Conservation (phyloP, 2,113 vertebrate genomes). For the Ranitomeya imitator region DNA sequence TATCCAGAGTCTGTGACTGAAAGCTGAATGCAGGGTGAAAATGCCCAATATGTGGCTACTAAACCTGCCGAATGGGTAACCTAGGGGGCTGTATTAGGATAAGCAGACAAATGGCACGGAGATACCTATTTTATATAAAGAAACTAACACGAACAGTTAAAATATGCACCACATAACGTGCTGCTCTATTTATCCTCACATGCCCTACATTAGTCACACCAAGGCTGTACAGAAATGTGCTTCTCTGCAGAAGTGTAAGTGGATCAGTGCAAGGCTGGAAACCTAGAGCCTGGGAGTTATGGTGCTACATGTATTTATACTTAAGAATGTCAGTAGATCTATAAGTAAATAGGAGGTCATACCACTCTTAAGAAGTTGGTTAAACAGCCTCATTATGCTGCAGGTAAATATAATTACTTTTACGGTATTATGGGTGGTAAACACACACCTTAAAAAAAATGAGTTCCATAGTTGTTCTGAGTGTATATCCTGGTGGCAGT, state of each 20-base stretch:
- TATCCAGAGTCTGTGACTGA: neutral
- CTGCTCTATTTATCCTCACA: neutral
- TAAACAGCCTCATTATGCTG: neutral
- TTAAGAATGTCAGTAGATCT: neutral
- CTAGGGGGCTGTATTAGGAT: neutral
- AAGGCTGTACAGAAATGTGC: neutral
- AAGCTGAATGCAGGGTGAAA: neutral
- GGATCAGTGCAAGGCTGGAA: neutral
- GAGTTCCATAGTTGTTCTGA: neutral
- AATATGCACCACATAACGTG: neutral
- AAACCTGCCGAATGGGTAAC: neutral
- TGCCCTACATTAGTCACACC: conserved; percentile 14
- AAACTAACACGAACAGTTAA: neutral
- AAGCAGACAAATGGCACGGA: neutral
- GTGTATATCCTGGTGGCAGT: neutral
- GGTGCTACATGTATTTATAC: neutral
- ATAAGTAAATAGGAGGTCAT: neutral
- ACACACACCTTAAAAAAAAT: too few species aligned
- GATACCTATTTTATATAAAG: neutral
- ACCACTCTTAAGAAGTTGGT: neutral
- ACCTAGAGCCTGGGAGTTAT: neutral
- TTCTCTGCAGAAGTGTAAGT: conserved; percentile 6
- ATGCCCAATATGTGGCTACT: neutral
- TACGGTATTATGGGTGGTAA: too few species aligned
- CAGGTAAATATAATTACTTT: neutral